A percentile compares a stretch with the other conserved stretches of the same genome.
Evolutionary conservation across 2,888 invertebrate species (phyloP).

Genomic region (Coleophora flavipennella): DNA sequence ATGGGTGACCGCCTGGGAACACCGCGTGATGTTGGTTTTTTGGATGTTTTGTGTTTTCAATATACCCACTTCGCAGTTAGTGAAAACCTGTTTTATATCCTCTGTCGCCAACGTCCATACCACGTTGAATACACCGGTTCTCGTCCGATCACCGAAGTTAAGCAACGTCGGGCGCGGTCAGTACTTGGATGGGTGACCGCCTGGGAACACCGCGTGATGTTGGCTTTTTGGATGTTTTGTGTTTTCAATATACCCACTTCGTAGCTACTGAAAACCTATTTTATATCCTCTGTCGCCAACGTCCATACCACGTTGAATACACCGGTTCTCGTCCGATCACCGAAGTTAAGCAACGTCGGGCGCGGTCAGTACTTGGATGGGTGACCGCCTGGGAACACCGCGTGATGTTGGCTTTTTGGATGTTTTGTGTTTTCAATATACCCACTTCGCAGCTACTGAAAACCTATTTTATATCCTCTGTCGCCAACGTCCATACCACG

Average conservation of each 20-base stretch:
- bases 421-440: no score
- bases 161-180: conserved; percentile 39
- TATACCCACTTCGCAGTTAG: no score
- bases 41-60: no score
- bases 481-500: not conserved
- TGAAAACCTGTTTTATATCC: no score
- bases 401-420: conserved; percentile 31
- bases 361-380: conserved; percentile 47
- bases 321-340: conserved; percentile 47
- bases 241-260: no score
- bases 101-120: not conserved
- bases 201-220: conserved; percentile 39
- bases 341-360: conserved; percentile 44
- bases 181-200: conserved; percentile 49
- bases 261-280: no score
- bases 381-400: conserved; percentile 41
- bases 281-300: not conserved
- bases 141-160: conserved; percentile 47
- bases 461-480: no score
- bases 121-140: conserved; percentile 40
- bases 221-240: conserved; percentile 30
- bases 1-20: conserved; percentile 42
- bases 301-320: conserved; percentile 27
- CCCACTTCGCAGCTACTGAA: no score
- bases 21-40: conserved; percentile 31